A percentile compares a stretch with the other conserved stretches of the same genome.
Evolutionary conservation across 2,797 vertebrate species (phyloP).

Genomic region (Xiphophorus birchmanni): DNA sequence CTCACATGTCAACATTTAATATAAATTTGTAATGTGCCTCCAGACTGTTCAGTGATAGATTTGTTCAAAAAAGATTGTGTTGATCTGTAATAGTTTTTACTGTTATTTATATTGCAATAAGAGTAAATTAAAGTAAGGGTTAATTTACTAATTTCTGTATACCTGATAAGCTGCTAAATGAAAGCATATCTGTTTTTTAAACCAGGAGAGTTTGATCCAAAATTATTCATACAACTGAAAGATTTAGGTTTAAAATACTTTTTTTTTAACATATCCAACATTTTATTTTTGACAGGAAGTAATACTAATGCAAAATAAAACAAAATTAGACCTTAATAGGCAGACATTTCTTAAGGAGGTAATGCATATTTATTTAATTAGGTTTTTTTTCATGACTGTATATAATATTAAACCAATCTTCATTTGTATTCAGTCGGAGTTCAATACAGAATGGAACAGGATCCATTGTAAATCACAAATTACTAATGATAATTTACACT

Average conservation of each 20-base stretch:
- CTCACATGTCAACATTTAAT: neutral
- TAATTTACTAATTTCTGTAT: neutral
- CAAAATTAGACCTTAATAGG: neutral
- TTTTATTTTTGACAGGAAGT: neutral
- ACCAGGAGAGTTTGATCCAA: neutral
- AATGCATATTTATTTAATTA: neutral
- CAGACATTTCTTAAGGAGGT: neutral
- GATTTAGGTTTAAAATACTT: neutral
- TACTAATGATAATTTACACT: neutral
- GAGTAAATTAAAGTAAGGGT: neutral
- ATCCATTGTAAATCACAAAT: neutral
- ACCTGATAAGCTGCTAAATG: neutral
- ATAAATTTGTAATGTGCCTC: neutral
- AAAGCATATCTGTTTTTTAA: neutral
- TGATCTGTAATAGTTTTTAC: neutral
- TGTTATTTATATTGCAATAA: neutral
- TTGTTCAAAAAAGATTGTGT: neutral
- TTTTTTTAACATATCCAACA: neutral
- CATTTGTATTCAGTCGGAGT: neutral
- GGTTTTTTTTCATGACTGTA: neutral
- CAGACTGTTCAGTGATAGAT: neutral
- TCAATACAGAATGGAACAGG: neutral
- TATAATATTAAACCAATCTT: neutral
- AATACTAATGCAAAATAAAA: neutral
- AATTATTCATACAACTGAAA: neutral